These are phyloP conservation scores for Centroberyx gerrardi DNA, from an alignment of 2,797 vertebrate species.

Conservation along the genomic window DNA sequence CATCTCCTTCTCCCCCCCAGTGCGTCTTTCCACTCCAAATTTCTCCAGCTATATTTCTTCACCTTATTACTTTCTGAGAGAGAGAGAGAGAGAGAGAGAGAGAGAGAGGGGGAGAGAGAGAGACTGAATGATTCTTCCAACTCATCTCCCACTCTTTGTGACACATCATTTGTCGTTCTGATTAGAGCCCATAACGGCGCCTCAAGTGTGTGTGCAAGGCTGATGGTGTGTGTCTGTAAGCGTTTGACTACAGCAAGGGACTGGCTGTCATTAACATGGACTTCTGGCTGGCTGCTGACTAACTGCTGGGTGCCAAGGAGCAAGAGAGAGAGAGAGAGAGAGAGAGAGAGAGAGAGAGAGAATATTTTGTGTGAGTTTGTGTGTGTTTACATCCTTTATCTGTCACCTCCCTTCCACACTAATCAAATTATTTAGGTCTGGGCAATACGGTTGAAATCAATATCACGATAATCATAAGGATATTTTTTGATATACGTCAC, in stretches of 20 bases:
- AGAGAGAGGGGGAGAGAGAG: slow-evolving; percentile 45
- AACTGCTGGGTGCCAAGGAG: slow-evolving; percentile 32
- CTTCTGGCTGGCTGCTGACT: slow-evolving; percentile 23
- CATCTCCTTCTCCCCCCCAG: slow-evolving; percentile 40
- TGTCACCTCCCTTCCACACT: not conserved
- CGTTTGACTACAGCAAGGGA: slow-evolving; percentile 50
- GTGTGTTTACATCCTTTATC: slow-evolving; percentile 8
- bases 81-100: slow-evolving; percentile 25
- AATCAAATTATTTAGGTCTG: not conserved
- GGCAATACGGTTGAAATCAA: too few species aligned
- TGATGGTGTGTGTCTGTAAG: slow-evolving; percentile 51
- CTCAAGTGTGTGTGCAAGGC: slow-evolving; percentile 54
- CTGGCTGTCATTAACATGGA: slow-evolving; percentile 52
- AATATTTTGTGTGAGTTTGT: not conserved
- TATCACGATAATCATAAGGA: too few species aligned
- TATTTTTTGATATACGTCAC: too few species aligned
- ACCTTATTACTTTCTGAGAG: slow-evolving; percentile 59
- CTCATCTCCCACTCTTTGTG: slow-evolving; percentile 71
- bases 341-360: not conserved
- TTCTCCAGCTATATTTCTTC: slow-evolving; percentile 68
- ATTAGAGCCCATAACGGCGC: slow-evolving; percentile 67
- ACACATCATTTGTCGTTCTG: slow-evolving; percentile 77
- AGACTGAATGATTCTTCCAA: slow-evolving; percentile 64
- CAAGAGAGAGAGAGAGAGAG: not conserved
- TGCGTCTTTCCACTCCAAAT: slow-evolving; percentile 60